These are phyloP conservation scores for Poeciliopsis gracilis DNA, from an alignment of 2,797 vertebrate species.

Conservation along the genomic window DNA sequence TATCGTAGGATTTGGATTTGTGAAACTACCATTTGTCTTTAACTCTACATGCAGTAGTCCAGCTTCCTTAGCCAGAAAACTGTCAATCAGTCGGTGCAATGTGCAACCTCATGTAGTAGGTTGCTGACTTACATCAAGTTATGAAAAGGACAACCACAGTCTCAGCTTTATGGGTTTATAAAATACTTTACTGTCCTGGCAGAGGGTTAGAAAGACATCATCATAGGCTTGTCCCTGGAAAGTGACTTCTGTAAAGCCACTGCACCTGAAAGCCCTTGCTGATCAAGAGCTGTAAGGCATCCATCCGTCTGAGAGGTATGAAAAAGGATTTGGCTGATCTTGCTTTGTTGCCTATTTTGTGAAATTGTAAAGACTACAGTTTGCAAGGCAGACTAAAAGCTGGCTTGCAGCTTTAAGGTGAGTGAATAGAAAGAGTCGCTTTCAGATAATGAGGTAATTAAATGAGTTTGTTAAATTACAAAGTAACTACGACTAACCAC, in stretches of 20 bases:
- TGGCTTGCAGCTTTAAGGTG: no score
- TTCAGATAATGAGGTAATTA: not conserved
- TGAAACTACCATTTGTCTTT: not conserved
- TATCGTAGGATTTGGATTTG: no score
- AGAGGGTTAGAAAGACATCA: not conserved
- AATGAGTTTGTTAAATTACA: not conserved
- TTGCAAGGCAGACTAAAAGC: not conserved
- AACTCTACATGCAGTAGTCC: not conserved
- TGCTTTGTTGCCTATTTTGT: not conserved
- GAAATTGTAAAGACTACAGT: not conserved
- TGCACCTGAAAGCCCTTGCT: not conserved
- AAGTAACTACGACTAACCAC: not conserved
- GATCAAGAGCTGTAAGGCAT: not conserved
- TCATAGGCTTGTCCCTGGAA: not conserved
- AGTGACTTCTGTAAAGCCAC: not conserved
- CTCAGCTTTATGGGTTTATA: not conserved
- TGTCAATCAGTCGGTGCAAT: not conserved
- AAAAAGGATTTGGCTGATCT: not conserved
- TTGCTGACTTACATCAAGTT: not conserved
- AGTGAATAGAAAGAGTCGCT: not conserved
- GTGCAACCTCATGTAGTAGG: not conserved
- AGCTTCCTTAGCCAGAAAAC: not conserved
- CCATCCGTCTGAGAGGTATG: not conserved
- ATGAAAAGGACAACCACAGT: not conserved
- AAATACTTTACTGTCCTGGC: not conserved